phyloP scores from a whole-genome alignment of 2,888 invertebrate species.

The Vandiemenella viatica region DNA sequence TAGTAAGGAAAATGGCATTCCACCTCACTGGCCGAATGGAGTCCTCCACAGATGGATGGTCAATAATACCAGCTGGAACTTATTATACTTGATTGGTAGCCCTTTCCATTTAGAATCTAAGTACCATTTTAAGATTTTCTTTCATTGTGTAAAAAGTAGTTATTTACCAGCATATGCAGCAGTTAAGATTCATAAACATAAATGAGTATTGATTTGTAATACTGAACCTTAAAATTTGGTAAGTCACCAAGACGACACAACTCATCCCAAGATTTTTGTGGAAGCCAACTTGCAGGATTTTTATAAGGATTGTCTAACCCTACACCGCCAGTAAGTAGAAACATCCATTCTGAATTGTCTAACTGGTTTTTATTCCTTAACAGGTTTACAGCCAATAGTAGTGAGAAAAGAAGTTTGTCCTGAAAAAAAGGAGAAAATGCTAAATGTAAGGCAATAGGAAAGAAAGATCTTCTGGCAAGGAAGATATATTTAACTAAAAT shows the following conservation, averaged over 20 bases:
- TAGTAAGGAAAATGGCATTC: too few species aligned
- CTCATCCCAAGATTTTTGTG: slow-evolving; percentile 60
- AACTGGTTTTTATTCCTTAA: slow-evolving; percentile 42
- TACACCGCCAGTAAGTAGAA: slow-evolving; percentile 74
- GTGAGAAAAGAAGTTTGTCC: slow-evolving; percentile 81
- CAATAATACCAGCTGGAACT: too few species aligned
- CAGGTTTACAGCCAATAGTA: slow-evolving; percentile 57
- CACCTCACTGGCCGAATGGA: too few species aligned
- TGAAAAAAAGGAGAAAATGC: slow-evolving; percentile 24
- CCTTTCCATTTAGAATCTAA: too few species aligned
- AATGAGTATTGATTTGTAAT: too few species aligned
- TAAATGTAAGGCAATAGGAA: neutral
- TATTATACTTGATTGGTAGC: too few species aligned
- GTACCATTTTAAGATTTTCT: too few species aligned
- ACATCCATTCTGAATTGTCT: slow-evolving; percentile 59
- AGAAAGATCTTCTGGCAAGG: neutral
- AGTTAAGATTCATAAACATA: too few species aligned
- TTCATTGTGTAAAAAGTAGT: too few species aligned
- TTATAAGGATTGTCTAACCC: slow-evolving; percentile 56
- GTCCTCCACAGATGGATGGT: too few species aligned
- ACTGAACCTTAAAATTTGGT: slow-evolving; percentile 28
- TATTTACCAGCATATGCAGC: too few species aligned
- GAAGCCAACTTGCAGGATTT: slow-evolving; percentile 58
- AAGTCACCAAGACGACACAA: slow-evolving; percentile 47
- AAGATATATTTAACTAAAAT: neutral